Percentiles rank a stretch among this genome's conserved stretches.
These are phyloP conservation scores for Thunnus albacares DNA, from an alignment of 2,797 vertebrate species.

Conservation along the genomic window DNA sequence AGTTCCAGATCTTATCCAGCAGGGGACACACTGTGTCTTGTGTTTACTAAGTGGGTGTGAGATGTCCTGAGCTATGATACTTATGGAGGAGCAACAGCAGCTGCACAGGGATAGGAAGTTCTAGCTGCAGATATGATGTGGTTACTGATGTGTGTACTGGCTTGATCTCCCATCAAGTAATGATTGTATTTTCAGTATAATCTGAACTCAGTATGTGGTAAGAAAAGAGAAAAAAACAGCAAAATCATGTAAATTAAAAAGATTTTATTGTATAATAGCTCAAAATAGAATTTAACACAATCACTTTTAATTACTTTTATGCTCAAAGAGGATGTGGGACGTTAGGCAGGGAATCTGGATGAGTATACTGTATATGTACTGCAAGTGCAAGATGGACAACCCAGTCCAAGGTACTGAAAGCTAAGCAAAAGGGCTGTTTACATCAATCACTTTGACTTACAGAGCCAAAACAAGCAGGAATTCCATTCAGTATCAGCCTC, in stretches of 20 bases:
- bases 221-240: constrained; percentile 11
- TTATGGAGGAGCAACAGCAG: neutral
- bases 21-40: constrained; percentile 63
- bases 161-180: neutral
- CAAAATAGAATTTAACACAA: constrained; percentile 91
- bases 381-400: constrained; percentile 68
- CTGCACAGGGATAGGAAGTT: constrained; percentile 21
- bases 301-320: constrained; percentile 80
- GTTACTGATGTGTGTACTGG: constrained; percentile 1
- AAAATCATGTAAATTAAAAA: constrained; percentile 81
- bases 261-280: constrained; percentile 88
- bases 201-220: neutral
- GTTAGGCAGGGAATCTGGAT: constrained; percentile 74
- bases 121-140: constrained; percentile 14
- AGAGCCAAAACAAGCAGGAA: constrained; percentile 71
- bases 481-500: constrained; percentile 67
- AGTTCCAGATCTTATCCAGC: constrained; percentile 64
- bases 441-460: constrained; percentile 80
- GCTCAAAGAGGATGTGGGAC: constrained; percentile 68
- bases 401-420: constrained; percentile 71
- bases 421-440: constrained; percentile 76
- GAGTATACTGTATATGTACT: constrained; percentile 71
- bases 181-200: neutral
- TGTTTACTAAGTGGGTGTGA: constrained; percentile 37
- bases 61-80: constrained; percentile 24